Conservation (phyloP, 2,113 vertebrate genomes). For the Bungarus multicinctus region DNA sequence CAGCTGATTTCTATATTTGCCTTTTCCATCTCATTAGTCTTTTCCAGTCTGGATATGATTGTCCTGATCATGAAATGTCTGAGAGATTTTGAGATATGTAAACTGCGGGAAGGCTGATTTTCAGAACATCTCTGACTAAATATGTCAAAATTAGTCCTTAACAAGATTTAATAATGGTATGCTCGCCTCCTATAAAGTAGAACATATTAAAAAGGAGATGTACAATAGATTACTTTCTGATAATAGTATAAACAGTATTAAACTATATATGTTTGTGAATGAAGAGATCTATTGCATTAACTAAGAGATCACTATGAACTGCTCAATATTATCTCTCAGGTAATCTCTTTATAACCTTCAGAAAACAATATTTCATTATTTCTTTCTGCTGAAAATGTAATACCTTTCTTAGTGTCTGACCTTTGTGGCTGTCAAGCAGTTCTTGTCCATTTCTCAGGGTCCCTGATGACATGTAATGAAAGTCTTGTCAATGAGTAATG, state of each 20-base stretch:
- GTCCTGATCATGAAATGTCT: background rate
- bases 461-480: background rate
- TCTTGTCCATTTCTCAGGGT: background rate
- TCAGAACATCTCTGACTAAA: background rate
- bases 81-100: background rate
- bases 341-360: background rate
- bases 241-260: background rate
- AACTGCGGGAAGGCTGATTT: background rate
- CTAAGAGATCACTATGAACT: background rate
- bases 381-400: constrained; percentile 14
- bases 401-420: background rate
- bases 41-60: background rate
- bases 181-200: background rate
- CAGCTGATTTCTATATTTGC: background rate
- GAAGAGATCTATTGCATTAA: background rate
- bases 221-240: background rate
- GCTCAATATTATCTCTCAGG: background rate
- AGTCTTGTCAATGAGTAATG: constrained; percentile 5
- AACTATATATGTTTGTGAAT: background rate
- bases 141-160: background rate
- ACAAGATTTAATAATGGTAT: background rate
- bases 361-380: constrained; percentile 6
- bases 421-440: background rate
- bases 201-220: background rate
- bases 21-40: background rate